Evolutionary conservation across 2,888 invertebrate species (phyloP).

Genomic region (Yponomeuta evonymella): DNA sequence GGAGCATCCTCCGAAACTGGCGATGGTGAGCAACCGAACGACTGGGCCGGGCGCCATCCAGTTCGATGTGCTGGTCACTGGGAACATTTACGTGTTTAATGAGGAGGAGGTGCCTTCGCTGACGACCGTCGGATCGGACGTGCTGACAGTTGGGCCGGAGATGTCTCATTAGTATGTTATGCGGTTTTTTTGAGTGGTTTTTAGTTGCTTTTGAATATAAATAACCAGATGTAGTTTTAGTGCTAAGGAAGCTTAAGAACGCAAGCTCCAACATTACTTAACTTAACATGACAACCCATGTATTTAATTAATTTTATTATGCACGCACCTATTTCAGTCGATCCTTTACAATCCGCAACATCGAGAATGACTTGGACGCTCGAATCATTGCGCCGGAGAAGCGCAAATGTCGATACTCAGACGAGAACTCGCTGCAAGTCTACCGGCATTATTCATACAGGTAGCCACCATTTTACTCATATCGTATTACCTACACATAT

Average conservation of each 20-base stretch:
- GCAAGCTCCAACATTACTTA: no score
- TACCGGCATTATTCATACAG: constrained; percentile 79
- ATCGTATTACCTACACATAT: neutral
- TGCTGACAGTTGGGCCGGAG: constrained; percentile 76
- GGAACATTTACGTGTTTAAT: constrained; percentile 79
- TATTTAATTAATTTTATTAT: no score
- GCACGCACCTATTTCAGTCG: constrained; percentile 47
- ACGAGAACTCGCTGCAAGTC: constrained; percentile 77
- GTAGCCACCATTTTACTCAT: neutral
- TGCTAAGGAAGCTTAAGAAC: no score
- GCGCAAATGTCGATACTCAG: constrained; percentile 84
- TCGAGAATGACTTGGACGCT: constrained; percentile 82
- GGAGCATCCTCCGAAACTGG: constrained; percentile 52
- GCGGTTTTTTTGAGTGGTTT: neutral
- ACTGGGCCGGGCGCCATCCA: constrained; percentile 78
- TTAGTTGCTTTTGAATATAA: no score
- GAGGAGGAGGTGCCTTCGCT: constrained; percentile 83
- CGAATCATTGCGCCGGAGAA: constrained; percentile 78
- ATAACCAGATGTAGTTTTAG: no score
- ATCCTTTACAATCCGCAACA: constrained; percentile 75
- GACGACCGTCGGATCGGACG: constrained; percentile 80
- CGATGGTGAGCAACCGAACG: constrained; percentile 79
- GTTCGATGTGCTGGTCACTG: constrained; percentile 65
- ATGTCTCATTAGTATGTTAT: constrained; percentile 65
- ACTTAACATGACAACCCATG: no score